phyloP scores from a whole-genome alignment of 2,888 invertebrate genomes.

The Agriotes lineatus region DNA sequence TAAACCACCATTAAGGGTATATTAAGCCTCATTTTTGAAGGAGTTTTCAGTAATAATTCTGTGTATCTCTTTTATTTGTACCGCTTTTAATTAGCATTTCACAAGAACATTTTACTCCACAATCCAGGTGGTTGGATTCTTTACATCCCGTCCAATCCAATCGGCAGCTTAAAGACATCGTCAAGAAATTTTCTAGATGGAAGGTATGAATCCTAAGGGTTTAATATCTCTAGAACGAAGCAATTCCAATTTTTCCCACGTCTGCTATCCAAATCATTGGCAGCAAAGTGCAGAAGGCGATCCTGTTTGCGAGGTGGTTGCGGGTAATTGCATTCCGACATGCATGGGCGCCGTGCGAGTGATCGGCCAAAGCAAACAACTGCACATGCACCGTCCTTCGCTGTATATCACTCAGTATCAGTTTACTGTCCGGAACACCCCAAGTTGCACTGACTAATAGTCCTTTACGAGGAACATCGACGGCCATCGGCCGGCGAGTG shows the following conservation, averaged over 20 bases:
- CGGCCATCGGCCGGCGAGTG: constrained; percentile 3
- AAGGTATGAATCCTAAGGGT: no score
- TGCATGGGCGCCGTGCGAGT: constrained; percentile 11
- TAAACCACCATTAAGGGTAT: no score
- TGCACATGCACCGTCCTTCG: constrained; percentile 12
- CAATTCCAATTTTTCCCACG: not conserved
- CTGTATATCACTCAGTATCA: constrained; percentile 24
- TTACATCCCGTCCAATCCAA: no score
- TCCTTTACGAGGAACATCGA: constrained; percentile 12
- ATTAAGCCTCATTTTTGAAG: no score
- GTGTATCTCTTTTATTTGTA: no score
- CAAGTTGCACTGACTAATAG: constrained; percentile 30
- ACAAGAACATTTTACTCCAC: no score
- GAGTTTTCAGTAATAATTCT: no score
- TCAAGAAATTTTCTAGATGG: no score
- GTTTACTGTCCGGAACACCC: constrained; percentile 26
- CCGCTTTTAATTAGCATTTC: no score
- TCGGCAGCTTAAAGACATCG: no score
- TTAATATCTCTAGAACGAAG: not conserved
- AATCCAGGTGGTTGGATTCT: no score
- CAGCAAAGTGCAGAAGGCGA: not conserved
- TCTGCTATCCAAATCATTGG: not conserved
- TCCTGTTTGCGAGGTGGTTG: constrained; percentile 7
- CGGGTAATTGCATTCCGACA: constrained; percentile 32
- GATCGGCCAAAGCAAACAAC: constrained; percentile 28